These are phyloP conservation scores for Lasiurus cinereus DNA, from an alignment of 2,113 vertebrate genomes.

Conservation along the genomic window DNA sequence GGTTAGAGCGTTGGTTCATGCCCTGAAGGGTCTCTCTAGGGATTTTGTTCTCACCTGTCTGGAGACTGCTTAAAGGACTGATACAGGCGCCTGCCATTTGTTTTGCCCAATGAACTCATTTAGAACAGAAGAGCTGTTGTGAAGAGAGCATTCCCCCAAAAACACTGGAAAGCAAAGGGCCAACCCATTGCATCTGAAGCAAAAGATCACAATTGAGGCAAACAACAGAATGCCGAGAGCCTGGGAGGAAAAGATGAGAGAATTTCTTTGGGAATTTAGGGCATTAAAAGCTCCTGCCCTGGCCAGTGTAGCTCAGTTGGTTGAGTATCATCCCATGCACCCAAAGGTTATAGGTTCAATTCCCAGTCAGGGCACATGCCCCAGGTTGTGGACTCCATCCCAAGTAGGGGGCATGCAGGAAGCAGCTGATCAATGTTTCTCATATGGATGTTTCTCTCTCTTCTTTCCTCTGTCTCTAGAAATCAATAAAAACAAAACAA, in stretches of 20 bases:
- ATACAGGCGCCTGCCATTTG: too few species aligned
- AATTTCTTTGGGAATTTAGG: background rate
- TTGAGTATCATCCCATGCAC: background rate
- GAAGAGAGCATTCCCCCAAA: background rate
- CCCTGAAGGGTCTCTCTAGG: background rate
- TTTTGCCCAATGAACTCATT: too few species aligned
- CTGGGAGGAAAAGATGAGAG: background rate
- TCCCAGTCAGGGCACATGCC: background rate
- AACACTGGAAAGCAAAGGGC: background rate
- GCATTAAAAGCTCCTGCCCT: background rate
- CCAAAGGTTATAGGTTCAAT: background rate
- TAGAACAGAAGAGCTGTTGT: background rate
- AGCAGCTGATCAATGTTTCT: background rate
- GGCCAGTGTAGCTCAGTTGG: background rate
- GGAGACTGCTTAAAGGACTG: too few species aligned
- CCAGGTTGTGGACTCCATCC: background rate
- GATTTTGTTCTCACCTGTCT: too few species aligned
- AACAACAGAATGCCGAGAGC: background rate
- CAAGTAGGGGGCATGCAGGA: background rate
- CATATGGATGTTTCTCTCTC: too few species aligned
- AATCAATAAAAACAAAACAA: background rate
- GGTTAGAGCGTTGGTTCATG: too few species aligned
- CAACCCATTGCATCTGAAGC: background rate
- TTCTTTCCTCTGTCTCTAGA: background rate
- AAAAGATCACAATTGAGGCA: background rate